These are phyloP conservation scores for Ophioderma brevispina DNA, from an alignment of 35 echinoderm and acorn worm genomes.

Conservation along the genomic window DNA sequence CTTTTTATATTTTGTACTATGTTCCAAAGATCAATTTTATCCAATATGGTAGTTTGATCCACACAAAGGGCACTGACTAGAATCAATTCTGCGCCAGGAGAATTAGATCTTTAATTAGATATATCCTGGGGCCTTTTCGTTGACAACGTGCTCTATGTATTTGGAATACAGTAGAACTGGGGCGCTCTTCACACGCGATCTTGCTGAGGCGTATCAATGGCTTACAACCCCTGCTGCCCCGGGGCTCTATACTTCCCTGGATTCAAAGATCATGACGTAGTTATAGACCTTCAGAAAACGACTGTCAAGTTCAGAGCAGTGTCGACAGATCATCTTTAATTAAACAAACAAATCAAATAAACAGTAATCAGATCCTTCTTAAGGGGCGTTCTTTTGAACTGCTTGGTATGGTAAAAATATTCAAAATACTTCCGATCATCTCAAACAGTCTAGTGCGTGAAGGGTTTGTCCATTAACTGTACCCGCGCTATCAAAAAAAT, in stretches of 20 bases:
- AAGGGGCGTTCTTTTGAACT: neutral
- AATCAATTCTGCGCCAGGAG: too few species aligned
- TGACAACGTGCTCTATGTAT: too few species aligned
- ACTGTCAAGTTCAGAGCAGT: neutral
- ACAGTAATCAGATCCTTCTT: neutral
- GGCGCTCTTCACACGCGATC: neutral
- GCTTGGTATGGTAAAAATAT: neutral
- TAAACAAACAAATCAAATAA: neutral
- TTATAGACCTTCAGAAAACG: neutral
- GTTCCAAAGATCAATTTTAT: too few species aligned
- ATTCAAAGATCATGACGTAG: neutral
- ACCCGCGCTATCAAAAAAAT: neutral
- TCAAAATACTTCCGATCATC: neutral
- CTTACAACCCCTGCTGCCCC: neutral
- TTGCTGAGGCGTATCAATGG: neutral
- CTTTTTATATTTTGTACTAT: too few species aligned
- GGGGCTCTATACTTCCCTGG: neutral
- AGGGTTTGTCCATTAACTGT: neutral
- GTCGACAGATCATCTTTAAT: neutral
- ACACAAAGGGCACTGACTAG: too few species aligned
- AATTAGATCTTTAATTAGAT: too few species aligned
- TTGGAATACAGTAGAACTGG: too few species aligned
- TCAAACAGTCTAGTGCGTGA: neutral
- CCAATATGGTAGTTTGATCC: too few species aligned
- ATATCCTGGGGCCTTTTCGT: too few species aligned